A percentile compares a stretch with the other conserved stretches of the same genome.
These are phyloP conservation scores for Drosophila auraria DNA, from an alignment of 1,140 invertebrate species.

Conservation along the genomic window DNA sequence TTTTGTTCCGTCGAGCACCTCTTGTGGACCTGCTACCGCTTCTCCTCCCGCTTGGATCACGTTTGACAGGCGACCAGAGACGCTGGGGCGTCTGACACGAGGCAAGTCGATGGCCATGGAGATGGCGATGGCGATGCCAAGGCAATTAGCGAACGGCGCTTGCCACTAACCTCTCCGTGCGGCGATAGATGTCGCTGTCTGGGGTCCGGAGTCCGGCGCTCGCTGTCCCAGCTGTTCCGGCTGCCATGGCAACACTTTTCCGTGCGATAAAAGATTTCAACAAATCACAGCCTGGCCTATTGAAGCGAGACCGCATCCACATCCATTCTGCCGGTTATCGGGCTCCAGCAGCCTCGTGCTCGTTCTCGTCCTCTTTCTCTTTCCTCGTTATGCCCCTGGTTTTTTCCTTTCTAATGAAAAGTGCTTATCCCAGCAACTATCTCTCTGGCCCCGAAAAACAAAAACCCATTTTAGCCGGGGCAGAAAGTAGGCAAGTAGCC, in stretches of 20 bases:
- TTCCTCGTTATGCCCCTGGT: conserved; percentile 6
- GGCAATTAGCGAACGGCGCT: conserved; percentile 73
- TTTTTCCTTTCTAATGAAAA: conserved; percentile 67
- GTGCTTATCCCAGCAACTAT: conserved; percentile 81
- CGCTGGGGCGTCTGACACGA: conserved; percentile 63
- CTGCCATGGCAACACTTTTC: conserved; percentile 75
- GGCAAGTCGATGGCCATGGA: conserved; percentile 37
- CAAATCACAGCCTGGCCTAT: conserved; percentile 66
- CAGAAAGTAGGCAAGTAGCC: conserved; percentile 38
- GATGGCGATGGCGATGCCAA: conserved; percentile 37
- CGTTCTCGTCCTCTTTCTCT: neutral
- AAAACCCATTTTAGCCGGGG: conserved; percentile 53
- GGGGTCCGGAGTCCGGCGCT: conserved; percentile 2
- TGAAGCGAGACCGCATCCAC: conserved; percentile 42
- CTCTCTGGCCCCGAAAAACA: conserved; percentile 64
- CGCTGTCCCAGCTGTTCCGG: conserved; percentile 42
- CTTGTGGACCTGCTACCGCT: neutral
- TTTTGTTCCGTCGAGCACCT: conserved; percentile 6
- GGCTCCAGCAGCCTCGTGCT: conserved; percentile 1
- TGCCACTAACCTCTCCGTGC: conserved; percentile 50
- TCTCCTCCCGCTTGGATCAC: conserved; percentile 35
- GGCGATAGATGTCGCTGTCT: conserved; percentile 12
- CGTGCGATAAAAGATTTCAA: conserved; percentile 79
- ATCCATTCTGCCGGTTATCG: conserved; percentile 24
- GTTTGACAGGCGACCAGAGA: conserved; percentile 64